These are phyloP conservation scores for Zosterops lateralis DNA, from an alignment of 2,113 vertebrate species.

Conservation along the genomic window DNA sequence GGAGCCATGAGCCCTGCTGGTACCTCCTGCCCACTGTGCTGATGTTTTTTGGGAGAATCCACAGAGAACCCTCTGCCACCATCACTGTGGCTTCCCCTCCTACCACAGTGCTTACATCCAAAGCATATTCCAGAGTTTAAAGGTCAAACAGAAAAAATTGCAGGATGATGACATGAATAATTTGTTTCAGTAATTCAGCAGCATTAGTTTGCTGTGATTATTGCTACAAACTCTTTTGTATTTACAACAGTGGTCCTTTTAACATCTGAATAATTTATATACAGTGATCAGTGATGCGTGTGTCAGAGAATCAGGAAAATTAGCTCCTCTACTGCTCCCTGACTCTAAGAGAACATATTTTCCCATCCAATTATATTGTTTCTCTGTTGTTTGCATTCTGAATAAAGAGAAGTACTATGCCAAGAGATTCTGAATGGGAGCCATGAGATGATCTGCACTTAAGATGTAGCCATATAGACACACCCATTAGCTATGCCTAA, in stretches of 20 bases:
- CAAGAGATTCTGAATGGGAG: not conserved
- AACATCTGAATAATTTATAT: conserved; percentile 46
- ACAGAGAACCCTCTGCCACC: not conserved
- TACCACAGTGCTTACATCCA: not conserved
- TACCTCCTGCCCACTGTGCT: not conserved
- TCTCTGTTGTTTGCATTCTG: not conserved
- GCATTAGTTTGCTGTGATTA: conserved; percentile 18
- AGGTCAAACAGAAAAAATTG: conserved; percentile 30
- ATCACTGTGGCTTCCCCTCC: not conserved
- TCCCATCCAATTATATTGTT: not conserved
- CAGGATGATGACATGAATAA: not conserved
- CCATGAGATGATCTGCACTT: not conserved
- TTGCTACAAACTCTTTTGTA: conserved; percentile 5
- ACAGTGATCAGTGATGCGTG: not conserved
- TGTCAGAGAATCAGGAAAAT: conserved; percentile 1
- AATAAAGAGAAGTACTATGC: not conserved
- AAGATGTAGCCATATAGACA: not conserved
- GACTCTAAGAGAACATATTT: not conserved
- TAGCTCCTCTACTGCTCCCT: not conserved
- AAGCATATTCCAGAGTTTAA: not conserved
- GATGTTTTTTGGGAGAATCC: not conserved
- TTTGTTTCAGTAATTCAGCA: conserved; percentile 20
- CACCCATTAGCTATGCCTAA: fast-evolving
- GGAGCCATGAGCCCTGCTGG: not conserved
- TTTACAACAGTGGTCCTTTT: conserved; percentile 26